These are phyloP conservation scores for Pseudois nayaur DNA, from an alignment of 2,113 vertebrate species.

Conservation along the genomic window DNA sequence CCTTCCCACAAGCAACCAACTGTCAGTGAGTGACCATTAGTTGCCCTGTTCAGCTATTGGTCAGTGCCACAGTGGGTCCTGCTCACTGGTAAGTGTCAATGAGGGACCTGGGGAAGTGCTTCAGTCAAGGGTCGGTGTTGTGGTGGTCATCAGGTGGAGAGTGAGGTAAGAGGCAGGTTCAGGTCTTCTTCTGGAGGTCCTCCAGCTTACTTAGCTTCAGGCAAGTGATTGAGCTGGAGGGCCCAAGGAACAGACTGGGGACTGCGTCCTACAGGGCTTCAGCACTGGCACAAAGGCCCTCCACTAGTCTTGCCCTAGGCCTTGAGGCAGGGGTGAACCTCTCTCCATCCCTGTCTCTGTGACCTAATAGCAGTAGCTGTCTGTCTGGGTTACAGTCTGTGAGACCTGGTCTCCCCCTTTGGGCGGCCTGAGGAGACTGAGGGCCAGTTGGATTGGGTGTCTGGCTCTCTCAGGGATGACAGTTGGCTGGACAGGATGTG, in stretches of 20 bases:
- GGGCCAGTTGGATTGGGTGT: background rate
- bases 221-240: background rate
- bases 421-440: background rate
- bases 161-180: rapidly evolving
- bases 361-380: background rate
- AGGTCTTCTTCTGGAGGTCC: background rate
- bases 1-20: background rate
- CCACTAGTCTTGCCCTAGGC: background rate
- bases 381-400: background rate
- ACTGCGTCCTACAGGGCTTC: background rate
- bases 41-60: background rate
- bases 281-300: background rate
- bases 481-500: background rate
- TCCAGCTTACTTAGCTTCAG: background rate
- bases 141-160: background rate
- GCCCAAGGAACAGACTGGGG: background rate
- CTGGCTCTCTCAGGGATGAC: background rate
- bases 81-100: background rate
- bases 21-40: background rate
- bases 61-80: background rate
- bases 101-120: background rate
- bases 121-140: background rate
- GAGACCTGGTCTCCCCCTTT: background rate
- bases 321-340: background rate
- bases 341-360: background rate